phyloP scores from a whole-genome alignment of 2,113 vertebrate genomes.

The Anguilla rostrata region DNA sequence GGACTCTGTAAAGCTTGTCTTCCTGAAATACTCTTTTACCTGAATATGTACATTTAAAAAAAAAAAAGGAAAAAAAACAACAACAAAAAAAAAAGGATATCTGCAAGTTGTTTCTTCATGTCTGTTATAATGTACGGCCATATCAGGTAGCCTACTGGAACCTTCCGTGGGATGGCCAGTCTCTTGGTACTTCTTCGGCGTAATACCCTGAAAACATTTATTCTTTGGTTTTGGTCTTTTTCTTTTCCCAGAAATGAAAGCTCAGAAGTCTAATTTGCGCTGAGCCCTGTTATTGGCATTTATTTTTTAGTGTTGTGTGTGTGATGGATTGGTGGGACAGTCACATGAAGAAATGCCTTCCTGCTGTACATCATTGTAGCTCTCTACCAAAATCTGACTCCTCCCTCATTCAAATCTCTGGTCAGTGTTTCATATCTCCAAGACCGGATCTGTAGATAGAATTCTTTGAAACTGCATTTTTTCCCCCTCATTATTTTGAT shows the following conservation, averaged over 20 bases:
- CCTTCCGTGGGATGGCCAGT: slow-evolving; percentile 44
- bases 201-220: slow-evolving; percentile 43
- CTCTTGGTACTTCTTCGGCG: slow-evolving; percentile 43
- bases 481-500: slow-evolving; percentile 45
- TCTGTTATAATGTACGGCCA: slow-evolving; percentile 58
- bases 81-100: slow-evolving; percentile 46
- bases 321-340: slow-evolving; percentile 55
- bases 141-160: slow-evolving; percentile 62
- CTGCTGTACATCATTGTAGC: slow-evolving; percentile 74
- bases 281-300: slow-evolving; percentile 68
- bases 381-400: slow-evolving; percentile 84
- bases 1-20: slow-evolving; percentile 95
- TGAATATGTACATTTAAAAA: slow-evolving; percentile 66
- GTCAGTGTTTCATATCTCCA: slow-evolving; percentile 72
- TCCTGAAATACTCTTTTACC: slow-evolving; percentile 85
- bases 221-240: slow-evolving; percentile 14
- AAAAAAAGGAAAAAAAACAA: slow-evolving; percentile 31
- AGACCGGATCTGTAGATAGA: slow-evolving; percentile 77
- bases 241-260: slow-evolving; percentile 62
- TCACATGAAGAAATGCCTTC: slow-evolving; percentile 79
- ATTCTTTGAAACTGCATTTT: slow-evolving; percentile 69
- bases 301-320: slow-evolving; percentile 29
- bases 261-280: slow-evolving; percentile 70
- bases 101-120: slow-evolving; percentile 52
- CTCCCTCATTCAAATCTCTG: slow-evolving; percentile 70